phyloP scores from a whole-genome alignment of 2,113 vertebrate species.

The Microtus montanus region DNA sequence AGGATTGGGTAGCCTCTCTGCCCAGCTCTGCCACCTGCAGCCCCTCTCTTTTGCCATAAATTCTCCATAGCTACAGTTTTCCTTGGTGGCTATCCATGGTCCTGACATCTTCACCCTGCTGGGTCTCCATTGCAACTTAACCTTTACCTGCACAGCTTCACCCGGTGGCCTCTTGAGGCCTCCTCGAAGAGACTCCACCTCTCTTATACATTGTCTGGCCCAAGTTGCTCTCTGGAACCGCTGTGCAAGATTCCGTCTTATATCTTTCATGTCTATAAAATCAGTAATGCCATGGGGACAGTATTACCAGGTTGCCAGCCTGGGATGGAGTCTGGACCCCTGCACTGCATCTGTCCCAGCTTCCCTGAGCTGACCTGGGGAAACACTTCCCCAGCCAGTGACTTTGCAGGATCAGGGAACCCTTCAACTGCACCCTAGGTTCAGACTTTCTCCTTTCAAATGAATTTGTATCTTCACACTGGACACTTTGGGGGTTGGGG shows the following conservation, averaged over 20 bases:
- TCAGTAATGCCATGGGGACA: too few species aligned
- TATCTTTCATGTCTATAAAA: background rate
- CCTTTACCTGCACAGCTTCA: background rate
- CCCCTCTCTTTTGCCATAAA: background rate
- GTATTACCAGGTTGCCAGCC: background rate
- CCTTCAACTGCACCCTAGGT: too few species aligned
- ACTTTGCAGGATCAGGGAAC: background rate
- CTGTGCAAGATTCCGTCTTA: background rate
- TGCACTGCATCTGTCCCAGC: background rate
- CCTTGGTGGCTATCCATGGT: background rate
- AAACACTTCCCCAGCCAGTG: background rate
- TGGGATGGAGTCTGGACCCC: background rate
- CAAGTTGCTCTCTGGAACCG: background rate
- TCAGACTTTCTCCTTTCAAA: background rate
- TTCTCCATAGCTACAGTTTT: background rate
- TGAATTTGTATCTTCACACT: background rate
- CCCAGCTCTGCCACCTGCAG: background rate
- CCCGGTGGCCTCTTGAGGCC: background rate
- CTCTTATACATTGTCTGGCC: background rate
- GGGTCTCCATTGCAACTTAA: too few species aligned
- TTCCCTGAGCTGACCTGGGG: background rate
- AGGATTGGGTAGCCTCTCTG: background rate
- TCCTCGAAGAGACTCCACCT: background rate
- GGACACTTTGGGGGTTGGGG: too few species aligned
- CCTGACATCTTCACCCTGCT: background rate